phyloP scores from a whole-genome alignment of 1,140 invertebrate species.

The Aphelinus certus region DNA sequence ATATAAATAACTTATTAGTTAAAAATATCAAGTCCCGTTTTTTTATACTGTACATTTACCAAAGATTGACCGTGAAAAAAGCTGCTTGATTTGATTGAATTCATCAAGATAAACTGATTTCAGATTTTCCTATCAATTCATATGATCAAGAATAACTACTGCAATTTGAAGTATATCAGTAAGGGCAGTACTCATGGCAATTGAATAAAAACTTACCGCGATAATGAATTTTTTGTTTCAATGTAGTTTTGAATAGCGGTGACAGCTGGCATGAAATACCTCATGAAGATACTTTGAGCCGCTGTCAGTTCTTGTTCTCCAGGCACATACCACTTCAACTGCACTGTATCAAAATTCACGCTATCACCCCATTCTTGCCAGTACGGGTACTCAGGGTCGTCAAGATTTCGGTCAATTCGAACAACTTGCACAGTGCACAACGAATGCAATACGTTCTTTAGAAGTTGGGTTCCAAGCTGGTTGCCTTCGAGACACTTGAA shows the following conservation, averaged over 20 bases:
- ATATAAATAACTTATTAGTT: no score
- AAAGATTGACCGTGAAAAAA: no score
- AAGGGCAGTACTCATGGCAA: no score
- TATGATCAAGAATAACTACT: no score
- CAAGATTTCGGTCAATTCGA: slow-evolving; percentile 68
- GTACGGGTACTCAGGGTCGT: slow-evolving; percentile 75
- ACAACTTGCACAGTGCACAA: slow-evolving; percentile 72
- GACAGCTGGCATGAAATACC: slow-evolving; percentile 68
- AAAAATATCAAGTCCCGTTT: no score
- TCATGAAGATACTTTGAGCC: slow-evolving; percentile 72
- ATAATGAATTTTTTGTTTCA: slow-evolving; percentile 48
- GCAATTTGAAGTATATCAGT: not conserved
- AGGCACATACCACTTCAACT: slow-evolving; percentile 85
- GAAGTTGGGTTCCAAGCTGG: slow-evolving; percentile 65
- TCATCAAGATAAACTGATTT: no score
- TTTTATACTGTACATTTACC: no score
- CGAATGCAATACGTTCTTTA: slow-evolving; percentile 66
- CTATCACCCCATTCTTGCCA: slow-evolving; percentile 86
- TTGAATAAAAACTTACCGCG: slow-evolving; percentile 42
- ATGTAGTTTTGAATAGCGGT: slow-evolving; percentile 5
- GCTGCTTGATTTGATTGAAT: no score
- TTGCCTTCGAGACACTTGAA: slow-evolving; percentile 73
- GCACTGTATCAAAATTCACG: slow-evolving; percentile 72
- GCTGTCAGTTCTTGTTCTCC: slow-evolving; percentile 74
- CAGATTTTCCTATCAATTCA: slow-evolving; percentile 64